Evolutionary conservation across 1,140 invertebrate genomes (phyloP), one percentile per base, ranked within the genome.

Genomic region (Dendrolimus kikuchii): DNA sequence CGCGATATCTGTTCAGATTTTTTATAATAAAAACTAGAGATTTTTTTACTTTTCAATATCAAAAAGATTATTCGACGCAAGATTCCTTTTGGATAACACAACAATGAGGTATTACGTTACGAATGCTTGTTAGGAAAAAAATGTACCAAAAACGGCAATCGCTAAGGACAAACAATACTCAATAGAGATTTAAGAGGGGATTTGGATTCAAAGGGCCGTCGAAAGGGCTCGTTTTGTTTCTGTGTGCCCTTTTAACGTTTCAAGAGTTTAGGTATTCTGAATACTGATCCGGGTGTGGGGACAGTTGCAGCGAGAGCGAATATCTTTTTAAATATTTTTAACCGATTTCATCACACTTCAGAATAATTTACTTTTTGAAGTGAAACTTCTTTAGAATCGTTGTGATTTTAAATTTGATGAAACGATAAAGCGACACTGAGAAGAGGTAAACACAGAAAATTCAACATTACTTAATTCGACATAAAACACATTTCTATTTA

Each of bases 51-150:
- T 23, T 23, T 23, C 23, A 23, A 23, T 23, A 23, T 23, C 23
- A 23, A 23, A 23, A 23, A 23, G 69, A 77, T 74, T 62, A 75
- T 66, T 68, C 66, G 74, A 77, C 67, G 81, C 62, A 60, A 54
- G 68, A 69, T 62, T 51, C 59, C 55, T 56, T 60, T 58, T 52
- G 54, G 51, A 64, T 62, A 44, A 55, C 40, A 42, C 52, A 51
- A 78, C 77, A 82, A 85, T 77, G 57, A 59, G 54, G 72, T 80
- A 85, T 82, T 77, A 62, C 77, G 71, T 85, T 85, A 85, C 81
- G 51, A 53, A 51, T 58, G 55, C 62, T 64, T 61, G 57, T 49
- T 64, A 65, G 65, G 58, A 62, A 66, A 65, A 73, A 70, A 67
- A 51, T 66, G 49, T 36, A 49, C 60, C 67, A 65, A 69, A 76